Percentiles rank a stretch among this genome's conserved stretches.
phyloP scores from a whole-genome alignment of 35 echinoderm and acorn worm species.

The Apostichopus californicus region DNA sequence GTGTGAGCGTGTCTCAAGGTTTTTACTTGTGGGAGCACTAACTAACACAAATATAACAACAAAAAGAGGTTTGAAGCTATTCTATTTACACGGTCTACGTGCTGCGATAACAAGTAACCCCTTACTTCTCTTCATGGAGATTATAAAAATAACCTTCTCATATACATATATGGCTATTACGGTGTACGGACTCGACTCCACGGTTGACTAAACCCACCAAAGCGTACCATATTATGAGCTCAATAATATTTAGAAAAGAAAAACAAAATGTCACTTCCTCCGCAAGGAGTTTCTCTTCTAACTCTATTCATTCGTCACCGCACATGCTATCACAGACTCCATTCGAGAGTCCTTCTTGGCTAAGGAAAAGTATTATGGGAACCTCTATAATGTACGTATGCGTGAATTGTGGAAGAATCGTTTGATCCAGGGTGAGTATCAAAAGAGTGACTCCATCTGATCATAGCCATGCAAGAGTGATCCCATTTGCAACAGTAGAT shows the following conservation, averaged over 20 bases:
- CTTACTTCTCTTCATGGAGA: no score
- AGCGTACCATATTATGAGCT: neutral
- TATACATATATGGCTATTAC: no score
- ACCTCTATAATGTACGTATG: slow-evolving; percentile 57
- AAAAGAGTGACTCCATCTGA: neutral
- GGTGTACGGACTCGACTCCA: no score
- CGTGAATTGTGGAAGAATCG: slow-evolving; percentile 60
- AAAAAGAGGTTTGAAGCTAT: no score
- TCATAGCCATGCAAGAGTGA: neutral
- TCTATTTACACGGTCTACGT: no score
- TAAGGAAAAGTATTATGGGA: slow-evolving; percentile 62
- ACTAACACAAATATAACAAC: neutral
- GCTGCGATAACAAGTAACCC: no score
- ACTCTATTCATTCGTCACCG: slow-evolving; percentile 34
- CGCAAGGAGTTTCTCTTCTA: neutral
- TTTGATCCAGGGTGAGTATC: slow-evolving; percentile 57
- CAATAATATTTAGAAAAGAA: neutral
- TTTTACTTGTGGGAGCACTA: neutral
- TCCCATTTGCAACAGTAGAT: neutral
- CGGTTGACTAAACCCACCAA: no score
- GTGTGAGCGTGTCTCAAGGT: neutral
- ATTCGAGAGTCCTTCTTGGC: slow-evolving; percentile 50
- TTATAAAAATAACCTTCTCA: no score
- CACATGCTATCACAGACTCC: slow-evolving; percentile 49
- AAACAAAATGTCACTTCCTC: neutral